Conservation (phyloP, 2,113 vertebrate species). For the Glaucomys volans region DNA sequence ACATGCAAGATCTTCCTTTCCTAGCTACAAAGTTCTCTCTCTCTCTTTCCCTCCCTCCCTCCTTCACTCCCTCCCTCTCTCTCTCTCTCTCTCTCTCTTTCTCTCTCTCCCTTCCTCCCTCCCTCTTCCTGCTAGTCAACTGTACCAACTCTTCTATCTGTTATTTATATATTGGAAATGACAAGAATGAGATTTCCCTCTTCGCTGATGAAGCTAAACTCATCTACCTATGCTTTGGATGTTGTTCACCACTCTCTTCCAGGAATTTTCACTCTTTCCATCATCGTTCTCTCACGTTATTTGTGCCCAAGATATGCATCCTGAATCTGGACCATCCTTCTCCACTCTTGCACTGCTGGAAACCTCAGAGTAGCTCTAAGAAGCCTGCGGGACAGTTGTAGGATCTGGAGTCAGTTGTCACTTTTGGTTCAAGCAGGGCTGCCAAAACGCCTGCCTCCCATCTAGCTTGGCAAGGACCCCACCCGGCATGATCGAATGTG, state of each 20-base stretch:
- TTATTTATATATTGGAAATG: constrained; percentile 7
- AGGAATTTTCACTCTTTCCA: neutral
- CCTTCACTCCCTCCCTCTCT: neutral
- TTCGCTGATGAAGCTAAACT: neutral
- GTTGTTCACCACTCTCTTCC: neutral
- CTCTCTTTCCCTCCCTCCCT: too few species aligned
- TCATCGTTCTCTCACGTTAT: neutral
- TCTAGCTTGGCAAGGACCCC: neutral
- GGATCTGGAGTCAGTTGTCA: neutral
- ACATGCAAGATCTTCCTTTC: neutral
- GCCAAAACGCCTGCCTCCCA: neutral
- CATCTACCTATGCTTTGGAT: neutral
- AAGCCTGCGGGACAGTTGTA: neutral
- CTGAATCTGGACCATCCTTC: neutral
- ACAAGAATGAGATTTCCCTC: neutral
- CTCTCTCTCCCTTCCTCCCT: neutral
- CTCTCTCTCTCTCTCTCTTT: neutral
- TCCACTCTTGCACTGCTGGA: neutral
- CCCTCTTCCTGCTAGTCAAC: neutral
- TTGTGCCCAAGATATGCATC: neutral
- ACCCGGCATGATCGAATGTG: constrained; percentile 11
- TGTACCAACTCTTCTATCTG: neutral
- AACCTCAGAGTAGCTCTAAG: neutral
- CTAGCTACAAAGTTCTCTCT: constrained; percentile 7
- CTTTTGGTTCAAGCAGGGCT: neutral